Evolutionary conservation across 2,888 invertebrate genomes (phyloP).

Genomic region (Cephus sareptanus): DNA sequence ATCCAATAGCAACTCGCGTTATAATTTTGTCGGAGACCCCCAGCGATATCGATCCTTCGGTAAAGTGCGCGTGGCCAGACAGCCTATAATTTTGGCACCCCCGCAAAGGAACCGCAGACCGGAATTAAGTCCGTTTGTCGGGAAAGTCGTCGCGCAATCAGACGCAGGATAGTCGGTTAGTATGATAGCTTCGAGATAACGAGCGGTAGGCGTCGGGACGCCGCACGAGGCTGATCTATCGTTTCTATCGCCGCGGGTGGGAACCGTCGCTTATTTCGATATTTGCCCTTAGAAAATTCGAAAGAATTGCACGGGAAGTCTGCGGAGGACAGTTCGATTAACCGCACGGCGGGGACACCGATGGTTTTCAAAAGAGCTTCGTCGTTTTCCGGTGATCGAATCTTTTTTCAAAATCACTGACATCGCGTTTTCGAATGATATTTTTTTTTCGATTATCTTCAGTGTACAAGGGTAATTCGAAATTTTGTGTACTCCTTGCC

Average conservation of each 20-base stretch:
- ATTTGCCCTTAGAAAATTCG: not conserved
- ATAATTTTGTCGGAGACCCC: slow-evolving; percentile 33
- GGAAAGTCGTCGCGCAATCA: slow-evolving; percentile 47
- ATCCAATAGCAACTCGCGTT: slow-evolving; percentile 32
- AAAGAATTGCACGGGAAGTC: slow-evolving; percentile 31
- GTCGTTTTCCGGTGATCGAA: not conserved
- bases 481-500: not conserved
- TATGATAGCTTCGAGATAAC: not conserved
- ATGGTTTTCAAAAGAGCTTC: not conserved
- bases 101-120: slow-evolving; percentile 28
- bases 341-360: slow-evolving; percentile 49
- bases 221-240: not conserved
- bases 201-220: not conserved
- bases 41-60: slow-evolving; percentile 33
- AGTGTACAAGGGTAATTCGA: too few relatives aligned
- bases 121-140: slow-evolving; percentile 60
- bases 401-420: not conserved
- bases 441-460: too few relatives aligned
- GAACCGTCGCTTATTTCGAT: slow-evolving; percentile 3
- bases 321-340: slow-evolving; percentile 64
- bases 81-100: slow-evolving; percentile 55
- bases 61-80: slow-evolving; percentile 29
- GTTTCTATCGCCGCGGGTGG: not conserved
- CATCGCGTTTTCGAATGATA: not conserved
- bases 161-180: slow-evolving; percentile 22